These are phyloP conservation scores for Tortricodes alternella DNA, from an alignment of 2,888 invertebrate genomes.

Conservation along the genomic window DNA sequence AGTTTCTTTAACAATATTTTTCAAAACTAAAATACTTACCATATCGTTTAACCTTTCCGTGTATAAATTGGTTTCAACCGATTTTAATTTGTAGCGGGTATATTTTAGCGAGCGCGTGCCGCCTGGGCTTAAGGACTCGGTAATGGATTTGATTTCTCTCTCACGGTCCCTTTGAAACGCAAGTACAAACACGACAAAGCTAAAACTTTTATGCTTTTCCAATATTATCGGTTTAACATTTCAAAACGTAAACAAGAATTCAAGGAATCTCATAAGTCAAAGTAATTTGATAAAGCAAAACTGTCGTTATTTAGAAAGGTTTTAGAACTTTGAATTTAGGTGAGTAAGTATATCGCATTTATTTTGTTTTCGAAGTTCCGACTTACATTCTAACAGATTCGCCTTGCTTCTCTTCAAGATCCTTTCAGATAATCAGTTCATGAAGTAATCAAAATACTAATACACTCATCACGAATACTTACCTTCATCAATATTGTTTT, in stretches of 20 bases:
- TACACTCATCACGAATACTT: too few species aligned
- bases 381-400: too few species aligned
- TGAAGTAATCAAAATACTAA: too few species aligned
- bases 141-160: slow-evolving; percentile 25
- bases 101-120: neutral
- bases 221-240: slow-evolving; percentile 38
- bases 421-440: too few species aligned
- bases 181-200: slow-evolving; percentile 23
- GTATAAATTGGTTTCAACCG: neutral
- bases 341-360: neutral
- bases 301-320: neutral
- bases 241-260: slow-evolving; percentile 39
- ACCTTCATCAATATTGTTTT: too few species aligned
- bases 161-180: slow-evolving; percentile 15
- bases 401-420: too few species aligned
- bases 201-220: slow-evolving; percentile 39
- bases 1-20: too few species aligned
- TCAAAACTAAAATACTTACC: too few species aligned
- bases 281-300: slow-evolving; percentile 34
- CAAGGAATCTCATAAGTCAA: slow-evolving; percentile 29
- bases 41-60: neutral
- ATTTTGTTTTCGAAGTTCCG: neutral
- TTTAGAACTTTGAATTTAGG: neutral
- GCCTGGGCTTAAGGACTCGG: neutral
- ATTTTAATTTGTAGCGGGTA: slow-evolving; percentile 11